Percentiles rank a stretch among this genome's conserved stretches.
Conservation (phyloP, 2,888 invertebrate genomes). For the Polymixis lichenea region DNA sequence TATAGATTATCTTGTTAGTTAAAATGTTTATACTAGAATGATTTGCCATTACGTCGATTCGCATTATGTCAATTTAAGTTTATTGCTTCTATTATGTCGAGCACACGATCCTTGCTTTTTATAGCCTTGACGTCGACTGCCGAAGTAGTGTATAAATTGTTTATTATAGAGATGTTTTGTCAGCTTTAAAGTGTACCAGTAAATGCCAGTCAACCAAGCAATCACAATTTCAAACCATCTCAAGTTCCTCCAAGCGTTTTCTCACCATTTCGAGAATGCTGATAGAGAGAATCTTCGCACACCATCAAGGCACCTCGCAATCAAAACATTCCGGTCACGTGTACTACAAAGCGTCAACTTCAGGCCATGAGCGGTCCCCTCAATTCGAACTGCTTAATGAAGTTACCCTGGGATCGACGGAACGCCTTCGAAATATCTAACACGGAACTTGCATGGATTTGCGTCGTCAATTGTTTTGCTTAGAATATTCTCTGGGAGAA, state of each 20-base stretch:
- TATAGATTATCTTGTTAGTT: neutral
- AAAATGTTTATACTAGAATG: neutral
- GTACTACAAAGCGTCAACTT: conserved; percentile 72
- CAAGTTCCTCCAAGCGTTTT: conserved; percentile 38
- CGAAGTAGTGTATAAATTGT: neutral
- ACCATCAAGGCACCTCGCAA: conserved; percentile 56
- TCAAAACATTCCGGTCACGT: conserved; percentile 75
- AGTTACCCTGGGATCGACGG: conserved; percentile 71
- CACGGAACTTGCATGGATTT: conserved; percentile 48
- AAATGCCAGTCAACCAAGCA: conserved; percentile 24
- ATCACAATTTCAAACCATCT: conserved; percentile 44
- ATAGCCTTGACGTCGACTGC: neutral
- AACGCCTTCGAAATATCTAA: conserved; percentile 61
- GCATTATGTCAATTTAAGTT: neutral
- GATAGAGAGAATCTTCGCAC: conserved; percentile 67
- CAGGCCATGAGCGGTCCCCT: conserved; percentile 68
- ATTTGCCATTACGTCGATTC: neutral
- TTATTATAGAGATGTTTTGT: neutral
- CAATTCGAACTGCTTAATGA: conserved; percentile 75
- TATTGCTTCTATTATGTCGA: neutral
- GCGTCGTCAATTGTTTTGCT: conserved; percentile 42
- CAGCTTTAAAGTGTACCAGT: too few species aligned
- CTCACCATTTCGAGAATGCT: conserved; percentile 56
- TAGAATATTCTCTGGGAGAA: conserved; percentile 32
- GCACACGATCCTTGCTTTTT: neutral